Percentiles rank a stretch among this genome's conserved stretches.
Conservation (phyloP, 2,888 invertebrate species). For the Syrphus vitripennis region DNA sequence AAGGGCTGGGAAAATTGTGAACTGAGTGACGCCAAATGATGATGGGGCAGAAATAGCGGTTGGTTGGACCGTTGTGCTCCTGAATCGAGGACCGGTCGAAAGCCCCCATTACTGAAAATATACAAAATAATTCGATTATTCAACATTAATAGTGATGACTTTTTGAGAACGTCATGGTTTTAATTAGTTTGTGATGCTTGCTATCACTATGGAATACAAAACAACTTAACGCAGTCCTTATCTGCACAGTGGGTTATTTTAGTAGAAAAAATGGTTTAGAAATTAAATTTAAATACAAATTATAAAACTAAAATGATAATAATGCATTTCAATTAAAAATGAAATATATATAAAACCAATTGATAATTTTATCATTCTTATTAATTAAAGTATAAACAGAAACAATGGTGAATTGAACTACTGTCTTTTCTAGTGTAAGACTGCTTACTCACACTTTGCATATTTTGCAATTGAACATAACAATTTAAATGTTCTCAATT, state of each 20-base stretch:
- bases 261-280: neutral
- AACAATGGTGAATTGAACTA: too few relatives aligned
- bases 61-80: slow-evolving; percentile 83
- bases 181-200: slow-evolving; percentile 61
- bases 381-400: too few relatives aligned
- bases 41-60: slow-evolving; percentile 91
- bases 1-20: slow-evolving; percentile 91
- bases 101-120: slow-evolving; percentile 83
- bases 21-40: slow-evolving; percentile 88
- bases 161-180: slow-evolving; percentile 57
- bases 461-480: too few relatives aligned
- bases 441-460: too few relatives aligned
- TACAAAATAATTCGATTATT: slow-evolving; percentile 61
- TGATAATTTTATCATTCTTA: too few relatives aligned
- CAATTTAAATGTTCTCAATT: too few relatives aligned
- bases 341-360: too few relatives aligned
- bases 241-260: neutral
- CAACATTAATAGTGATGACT: slow-evolving; percentile 58
- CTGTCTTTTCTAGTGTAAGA: too few relatives aligned
- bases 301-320: neutral
- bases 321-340: too few relatives aligned
- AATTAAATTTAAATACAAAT: neutral
- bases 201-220: slow-evolving; percentile 27
- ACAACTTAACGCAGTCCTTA: slow-evolving; percentile 32
- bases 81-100: slow-evolving; percentile 83